A percentile compares a stretch with the other conserved stretches of the same genome.
Evolutionary conservation across 2,113 vertebrate genomes (phyloP).

Genomic region (Eubucco bourcierii): DNA sequence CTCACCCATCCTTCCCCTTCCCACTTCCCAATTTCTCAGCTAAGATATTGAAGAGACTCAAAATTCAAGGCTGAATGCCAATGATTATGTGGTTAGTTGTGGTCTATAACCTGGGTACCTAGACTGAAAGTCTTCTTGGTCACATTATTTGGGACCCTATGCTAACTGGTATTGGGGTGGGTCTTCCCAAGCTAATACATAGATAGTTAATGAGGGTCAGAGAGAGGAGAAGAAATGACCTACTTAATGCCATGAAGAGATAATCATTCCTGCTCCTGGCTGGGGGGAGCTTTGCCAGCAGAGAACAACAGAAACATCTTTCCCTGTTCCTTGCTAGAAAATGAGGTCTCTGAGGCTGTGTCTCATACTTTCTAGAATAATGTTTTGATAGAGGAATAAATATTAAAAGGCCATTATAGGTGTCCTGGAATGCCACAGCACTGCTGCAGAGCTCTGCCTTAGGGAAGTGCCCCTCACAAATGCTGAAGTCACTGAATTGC

Average conservation of each 20-base stretch:
- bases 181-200: background rate
- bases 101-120: background rate
- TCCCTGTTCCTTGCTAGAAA: background rate
- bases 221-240: background rate
- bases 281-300: background rate
- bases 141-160: background rate
- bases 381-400: background rate
- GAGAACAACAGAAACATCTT: background rate
- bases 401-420: background rate
- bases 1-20: background rate
- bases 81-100: background rate
- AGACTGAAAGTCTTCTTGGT: accelerated
- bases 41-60: background rate
- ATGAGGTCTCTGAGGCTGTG: background rate
- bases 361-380: background rate
- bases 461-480: background rate
- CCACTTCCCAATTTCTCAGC: background rate
- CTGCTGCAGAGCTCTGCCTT: background rate
- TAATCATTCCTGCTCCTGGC: background rate
- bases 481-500: background rate
- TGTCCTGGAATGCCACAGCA: background rate
- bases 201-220: background rate
- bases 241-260: background rate
- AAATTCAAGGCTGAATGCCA: background rate
- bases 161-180: background rate